These are phyloP conservation scores for Danio choprae DNA, from an alignment of 2,797 vertebrate species.

Conservation along the genomic window DNA sequence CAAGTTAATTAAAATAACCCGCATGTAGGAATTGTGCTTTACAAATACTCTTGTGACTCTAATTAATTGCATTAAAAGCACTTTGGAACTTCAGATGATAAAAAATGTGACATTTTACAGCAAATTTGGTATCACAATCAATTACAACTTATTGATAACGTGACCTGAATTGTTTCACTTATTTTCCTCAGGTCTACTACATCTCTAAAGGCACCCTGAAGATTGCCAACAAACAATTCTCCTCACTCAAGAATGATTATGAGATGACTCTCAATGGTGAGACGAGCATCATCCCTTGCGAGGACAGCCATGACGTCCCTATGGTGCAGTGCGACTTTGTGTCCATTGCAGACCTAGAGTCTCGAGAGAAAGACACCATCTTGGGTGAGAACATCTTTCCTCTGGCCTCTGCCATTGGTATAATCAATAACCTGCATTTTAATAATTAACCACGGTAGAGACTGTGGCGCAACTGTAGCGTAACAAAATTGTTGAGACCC, in stretches of 20 bases:
- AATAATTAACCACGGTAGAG: constrained; percentile 54
- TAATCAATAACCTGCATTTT: constrained; percentile 54
- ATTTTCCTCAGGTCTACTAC: constrained; percentile 88
- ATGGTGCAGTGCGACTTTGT: constrained; percentile 91
- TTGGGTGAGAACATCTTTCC: constrained; percentile 81
- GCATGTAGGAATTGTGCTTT: no score
- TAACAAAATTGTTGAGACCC: constrained; percentile 52
- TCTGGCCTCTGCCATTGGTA: constrained; percentile 19
- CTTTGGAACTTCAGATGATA: no score
- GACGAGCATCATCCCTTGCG: constrained; percentile 89
- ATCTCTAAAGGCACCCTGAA: constrained; percentile 93
- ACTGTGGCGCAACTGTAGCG: constrained; percentile 33
- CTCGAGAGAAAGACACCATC: constrained; percentile 86
- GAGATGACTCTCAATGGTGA: constrained; percentile 86
- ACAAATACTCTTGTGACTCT: no score
- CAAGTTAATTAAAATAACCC: no score
- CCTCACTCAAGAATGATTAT: constrained; percentile 89
- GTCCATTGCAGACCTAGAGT: constrained; percentile 87
- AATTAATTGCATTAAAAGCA: no score
- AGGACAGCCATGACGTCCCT: constrained; percentile 88
- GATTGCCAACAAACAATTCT: constrained; percentile 98
- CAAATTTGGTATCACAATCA: no score
- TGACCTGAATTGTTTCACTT: constrained; percentile 48
- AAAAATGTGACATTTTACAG: no score
- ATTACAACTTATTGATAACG: no score